phyloP scores from a whole-genome alignment of 1,140 invertebrate species.

The Meloidogyne floridensis region DNA sequence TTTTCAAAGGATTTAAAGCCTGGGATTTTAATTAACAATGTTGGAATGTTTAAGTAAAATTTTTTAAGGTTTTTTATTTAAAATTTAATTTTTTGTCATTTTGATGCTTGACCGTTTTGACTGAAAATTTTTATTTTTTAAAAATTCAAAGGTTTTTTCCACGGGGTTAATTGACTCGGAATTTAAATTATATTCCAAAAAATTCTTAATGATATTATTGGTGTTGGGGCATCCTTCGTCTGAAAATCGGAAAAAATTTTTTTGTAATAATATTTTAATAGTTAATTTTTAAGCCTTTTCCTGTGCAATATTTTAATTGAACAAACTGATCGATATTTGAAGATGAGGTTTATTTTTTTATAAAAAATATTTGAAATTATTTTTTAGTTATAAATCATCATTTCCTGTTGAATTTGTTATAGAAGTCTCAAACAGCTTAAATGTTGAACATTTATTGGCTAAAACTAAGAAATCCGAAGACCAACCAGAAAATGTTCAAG shows the following conservation, averaged over 20 bases:
- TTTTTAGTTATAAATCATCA: slow-evolving; percentile 2
- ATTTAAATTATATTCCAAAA: too few relatives aligned
- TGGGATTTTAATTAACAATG: slow-evolving; percentile 14
- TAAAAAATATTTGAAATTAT: neutral
- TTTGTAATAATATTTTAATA: too few relatives aligned
- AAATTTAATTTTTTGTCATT: neutral
- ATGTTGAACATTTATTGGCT: neutral
- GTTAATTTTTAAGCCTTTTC: slow-evolving; percentile 35
- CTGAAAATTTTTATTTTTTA: too few relatives aligned
- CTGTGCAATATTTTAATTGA: slow-evolving; percentile 31
- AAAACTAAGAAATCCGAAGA: neutral
- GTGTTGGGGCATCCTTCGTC: too few relatives aligned
- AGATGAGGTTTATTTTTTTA: slow-evolving; percentile 11
- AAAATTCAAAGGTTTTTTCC: too few relatives aligned
- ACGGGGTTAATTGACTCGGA: too few relatives aligned
- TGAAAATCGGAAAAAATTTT: too few relatives aligned
- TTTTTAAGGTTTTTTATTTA: neutral
- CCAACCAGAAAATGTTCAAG: neutral
- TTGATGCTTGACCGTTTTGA: neutral
- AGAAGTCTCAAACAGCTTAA: neutral
- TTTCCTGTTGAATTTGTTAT: neutral
- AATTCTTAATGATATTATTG: too few relatives aligned
- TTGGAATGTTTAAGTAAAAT: slow-evolving; percentile 14
- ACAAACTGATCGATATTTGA: neutral
- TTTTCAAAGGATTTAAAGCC: neutral